Conservation (phyloP, 2,888 invertebrate species). For the Morpho achilles region DNA sequence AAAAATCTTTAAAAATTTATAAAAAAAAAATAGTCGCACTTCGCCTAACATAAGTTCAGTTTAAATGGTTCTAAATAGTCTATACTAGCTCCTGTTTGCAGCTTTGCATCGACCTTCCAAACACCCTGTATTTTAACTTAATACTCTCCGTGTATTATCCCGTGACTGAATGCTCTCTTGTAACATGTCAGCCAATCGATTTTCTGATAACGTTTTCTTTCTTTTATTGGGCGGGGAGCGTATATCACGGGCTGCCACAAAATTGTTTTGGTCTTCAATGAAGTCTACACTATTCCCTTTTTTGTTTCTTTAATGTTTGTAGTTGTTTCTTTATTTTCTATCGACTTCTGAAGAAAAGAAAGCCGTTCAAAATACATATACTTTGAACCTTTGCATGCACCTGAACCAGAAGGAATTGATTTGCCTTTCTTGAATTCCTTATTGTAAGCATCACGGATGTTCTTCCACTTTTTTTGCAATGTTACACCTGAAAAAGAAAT, state of each 20-base stretch:
- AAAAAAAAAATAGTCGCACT: too few species aligned
- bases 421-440: slow-evolving; percentile 32
- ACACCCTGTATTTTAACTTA: too few species aligned
- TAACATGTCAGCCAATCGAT: too few species aligned
- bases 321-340: slow-evolving; percentile 29
- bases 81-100: too few species aligned
- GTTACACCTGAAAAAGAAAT: slow-evolving; percentile 28
- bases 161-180: too few species aligned
- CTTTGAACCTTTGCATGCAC: slow-evolving; percentile 30
- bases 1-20: too few species aligned
- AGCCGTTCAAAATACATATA: slow-evolving; percentile 36
- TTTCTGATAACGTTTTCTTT: background rate
- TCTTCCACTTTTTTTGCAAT: slow-evolving; percentile 35
- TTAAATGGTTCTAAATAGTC: too few species aligned
- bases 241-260: background rate
- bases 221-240: background rate
- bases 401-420: slow-evolving; percentile 31
- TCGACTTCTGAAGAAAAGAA: slow-evolving; percentile 33
- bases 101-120: too few species aligned
- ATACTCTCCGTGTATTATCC: too few species aligned
- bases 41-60: too few species aligned
- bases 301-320: slow-evolving; percentile 24
- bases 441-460: slow-evolving; percentile 32
- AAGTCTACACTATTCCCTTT: slow-evolving; percentile 6
- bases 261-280: background rate